phyloP scores from a whole-genome alignment of 2,888 invertebrate genomes.

The Biston stratarius region DNA sequence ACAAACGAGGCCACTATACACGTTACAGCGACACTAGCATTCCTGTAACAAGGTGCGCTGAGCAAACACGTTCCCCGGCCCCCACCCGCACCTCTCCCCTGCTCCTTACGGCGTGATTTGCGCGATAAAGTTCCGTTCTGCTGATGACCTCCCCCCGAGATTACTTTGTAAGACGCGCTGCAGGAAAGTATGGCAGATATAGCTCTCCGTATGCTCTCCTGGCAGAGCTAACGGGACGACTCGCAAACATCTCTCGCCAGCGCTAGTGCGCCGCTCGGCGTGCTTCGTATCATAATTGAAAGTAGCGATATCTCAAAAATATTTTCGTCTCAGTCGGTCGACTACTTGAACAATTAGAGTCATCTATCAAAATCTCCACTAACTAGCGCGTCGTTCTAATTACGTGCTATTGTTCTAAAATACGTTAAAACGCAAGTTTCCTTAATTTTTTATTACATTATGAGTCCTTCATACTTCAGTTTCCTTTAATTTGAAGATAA shows the following conservation, averaged over 20 bases:
- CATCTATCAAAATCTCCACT: too few species aligned
- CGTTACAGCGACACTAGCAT: not conserved
- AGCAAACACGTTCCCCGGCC: not conserved
- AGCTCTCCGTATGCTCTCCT: conserved; percentile 1
- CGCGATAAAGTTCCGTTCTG: conserved; percentile 18
- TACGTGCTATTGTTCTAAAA: too few species aligned
- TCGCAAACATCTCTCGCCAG: not conserved
- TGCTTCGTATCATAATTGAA: too few species aligned
- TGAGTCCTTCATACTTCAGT: too few species aligned
- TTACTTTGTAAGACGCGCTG: conserved; percentile 17
- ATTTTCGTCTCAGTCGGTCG: too few species aligned
- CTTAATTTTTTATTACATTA: too few species aligned
- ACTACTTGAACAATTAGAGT: too few species aligned
- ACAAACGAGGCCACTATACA: not conserved
- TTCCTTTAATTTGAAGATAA: too few species aligned
- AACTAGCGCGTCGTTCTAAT: too few species aligned
- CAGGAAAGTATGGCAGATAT: conserved; percentile 32
- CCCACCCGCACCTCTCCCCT: not conserved
- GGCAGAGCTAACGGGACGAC: not conserved
- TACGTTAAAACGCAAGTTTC: too few species aligned
- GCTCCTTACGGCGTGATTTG: conserved; percentile 3
- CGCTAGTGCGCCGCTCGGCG: too few species aligned
- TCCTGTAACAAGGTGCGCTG: not conserved
- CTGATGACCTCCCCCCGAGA: conserved; percentile 16
- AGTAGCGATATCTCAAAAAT: too few species aligned